These are phyloP conservation scores for Hoplostethus mediterraneus DNA, from an alignment of 2,797 vertebrate species.

Conservation along the genomic window DNA sequence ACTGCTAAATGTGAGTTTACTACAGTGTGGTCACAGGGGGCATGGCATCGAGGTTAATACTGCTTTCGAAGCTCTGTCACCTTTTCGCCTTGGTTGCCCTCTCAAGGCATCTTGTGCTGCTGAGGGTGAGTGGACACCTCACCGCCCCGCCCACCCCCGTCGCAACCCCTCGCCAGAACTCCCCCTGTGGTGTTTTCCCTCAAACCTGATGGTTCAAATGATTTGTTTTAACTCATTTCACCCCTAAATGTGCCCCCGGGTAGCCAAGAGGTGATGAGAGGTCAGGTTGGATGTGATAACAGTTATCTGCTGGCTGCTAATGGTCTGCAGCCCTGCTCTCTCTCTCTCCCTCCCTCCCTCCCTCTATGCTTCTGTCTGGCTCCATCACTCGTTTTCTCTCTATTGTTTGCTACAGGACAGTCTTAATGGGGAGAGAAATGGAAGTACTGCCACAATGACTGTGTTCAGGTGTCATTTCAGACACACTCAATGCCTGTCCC, in stretches of 20 bases:
- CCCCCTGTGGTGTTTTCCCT: conserved; percentile 38
- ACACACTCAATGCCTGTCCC: no score
- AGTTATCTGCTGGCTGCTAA: conserved; percentile 81
- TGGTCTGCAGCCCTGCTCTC: conserved; percentile 40
- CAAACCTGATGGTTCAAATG: no score
- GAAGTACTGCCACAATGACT: no score
- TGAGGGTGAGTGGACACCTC: neutral
- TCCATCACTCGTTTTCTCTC: no score
- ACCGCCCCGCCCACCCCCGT: neutral
- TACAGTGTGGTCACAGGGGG: neutral
- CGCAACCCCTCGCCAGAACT: conserved; percentile 19
- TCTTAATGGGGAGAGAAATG: no score
- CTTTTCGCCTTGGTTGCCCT: conserved; percentile 18
- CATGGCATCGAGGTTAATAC: conserved; percentile 11
- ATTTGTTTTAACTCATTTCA: conserved; percentile 87
- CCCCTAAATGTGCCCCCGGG: conserved; percentile 86
- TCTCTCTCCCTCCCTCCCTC: neutral
- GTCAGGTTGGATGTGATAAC: conserved; percentile 83
- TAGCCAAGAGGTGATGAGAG: conserved; percentile 81
- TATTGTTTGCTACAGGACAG: neutral
- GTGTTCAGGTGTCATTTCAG: no score
- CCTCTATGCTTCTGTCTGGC: neutral
- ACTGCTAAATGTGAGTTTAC: neutral
- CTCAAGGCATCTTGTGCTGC: conserved; percentile 31
- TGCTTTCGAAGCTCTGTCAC: neutral